Conservation (phyloP, 2,888 invertebrate genomes). For the Melinopterus prodromus region DNA sequence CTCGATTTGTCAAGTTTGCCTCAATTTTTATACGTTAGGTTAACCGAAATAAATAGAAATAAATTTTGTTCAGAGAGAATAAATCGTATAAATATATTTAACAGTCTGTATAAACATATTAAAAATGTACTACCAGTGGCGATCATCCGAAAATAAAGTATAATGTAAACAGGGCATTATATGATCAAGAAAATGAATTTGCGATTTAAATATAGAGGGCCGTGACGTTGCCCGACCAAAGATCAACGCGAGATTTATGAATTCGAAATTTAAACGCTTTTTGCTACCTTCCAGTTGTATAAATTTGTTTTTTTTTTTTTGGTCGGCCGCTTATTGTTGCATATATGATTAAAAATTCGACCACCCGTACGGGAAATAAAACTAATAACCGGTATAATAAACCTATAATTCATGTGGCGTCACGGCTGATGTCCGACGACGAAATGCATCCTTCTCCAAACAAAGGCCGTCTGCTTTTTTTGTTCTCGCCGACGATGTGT, state of each 20-base stretch:
- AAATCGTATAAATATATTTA: background rate
- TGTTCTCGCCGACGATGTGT: conserved; percentile 44
- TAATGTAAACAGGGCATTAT: background rate
- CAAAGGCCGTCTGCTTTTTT: conserved; percentile 43
- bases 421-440: conserved; percentile 23
- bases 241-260: background rate
- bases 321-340: background rate
- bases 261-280: background rate
- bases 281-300: background rate
- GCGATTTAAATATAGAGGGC: background rate
- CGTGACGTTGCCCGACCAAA: background rate
- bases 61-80: background rate
- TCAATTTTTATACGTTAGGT: background rate
- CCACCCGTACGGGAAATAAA: conserved; percentile 34
- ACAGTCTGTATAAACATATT: background rate
- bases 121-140: background rate
- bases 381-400: conserved; percentile 37
- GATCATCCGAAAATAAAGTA: background rate
- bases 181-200: conserved; percentile 4
- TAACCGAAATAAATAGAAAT: background rate
- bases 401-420: background rate
- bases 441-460: conserved; percentile 41
- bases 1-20: background rate
- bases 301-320: background rate
- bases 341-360: conserved; percentile 11